Evolutionary conservation across 2,888 invertebrate genomes (phyloP).

Genomic region (Torymus aiolomorphi): DNA sequence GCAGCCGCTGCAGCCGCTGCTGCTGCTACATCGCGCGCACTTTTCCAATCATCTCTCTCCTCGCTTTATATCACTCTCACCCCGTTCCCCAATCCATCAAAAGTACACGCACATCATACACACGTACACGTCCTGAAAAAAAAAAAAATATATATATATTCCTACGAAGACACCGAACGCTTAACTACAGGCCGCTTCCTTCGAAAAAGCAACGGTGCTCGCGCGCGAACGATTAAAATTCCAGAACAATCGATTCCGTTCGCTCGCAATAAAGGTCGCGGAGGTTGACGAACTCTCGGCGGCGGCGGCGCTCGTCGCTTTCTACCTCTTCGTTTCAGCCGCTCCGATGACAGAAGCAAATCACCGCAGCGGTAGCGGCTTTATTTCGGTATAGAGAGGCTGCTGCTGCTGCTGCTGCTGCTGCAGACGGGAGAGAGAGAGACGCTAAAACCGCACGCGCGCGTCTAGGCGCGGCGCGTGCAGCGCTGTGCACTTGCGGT

Average conservation of each 20-base stretch:
- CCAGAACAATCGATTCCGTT: constrained; percentile 56
- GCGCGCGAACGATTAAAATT: constrained; percentile 50
- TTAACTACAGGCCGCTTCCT: too few relatives aligned
- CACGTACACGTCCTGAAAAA: too few relatives aligned
- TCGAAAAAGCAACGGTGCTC: constrained; percentile 1
- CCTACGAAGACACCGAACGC: too few relatives aligned
- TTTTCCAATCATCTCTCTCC: too few relatives aligned
- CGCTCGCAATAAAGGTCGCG: constrained; percentile 51
- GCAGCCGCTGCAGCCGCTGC: too few relatives aligned
- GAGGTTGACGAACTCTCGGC: constrained; percentile 62
- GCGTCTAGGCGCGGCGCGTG: background rate
- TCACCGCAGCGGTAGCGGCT: constrained; percentile 34
- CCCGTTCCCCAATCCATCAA: background rate
- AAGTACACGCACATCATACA: background rate
- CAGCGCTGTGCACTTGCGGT: background rate
- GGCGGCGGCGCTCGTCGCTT: constrained; percentile 57
- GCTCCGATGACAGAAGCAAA: constrained; percentile 47
- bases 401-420: too few relatives aligned
- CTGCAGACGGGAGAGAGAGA: background rate
- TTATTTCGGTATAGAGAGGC: constrained; percentile 31
- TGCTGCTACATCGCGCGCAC: too few relatives aligned
- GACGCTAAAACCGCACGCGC: constrained; percentile 27
- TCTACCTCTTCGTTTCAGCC: constrained; percentile 32
- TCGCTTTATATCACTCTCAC: too few relatives aligned
- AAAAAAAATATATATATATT: too few relatives aligned